Evolutionary conservation across 2,888 invertebrate genomes (phyloP).

Genomic region (Philaethria dido): DNA sequence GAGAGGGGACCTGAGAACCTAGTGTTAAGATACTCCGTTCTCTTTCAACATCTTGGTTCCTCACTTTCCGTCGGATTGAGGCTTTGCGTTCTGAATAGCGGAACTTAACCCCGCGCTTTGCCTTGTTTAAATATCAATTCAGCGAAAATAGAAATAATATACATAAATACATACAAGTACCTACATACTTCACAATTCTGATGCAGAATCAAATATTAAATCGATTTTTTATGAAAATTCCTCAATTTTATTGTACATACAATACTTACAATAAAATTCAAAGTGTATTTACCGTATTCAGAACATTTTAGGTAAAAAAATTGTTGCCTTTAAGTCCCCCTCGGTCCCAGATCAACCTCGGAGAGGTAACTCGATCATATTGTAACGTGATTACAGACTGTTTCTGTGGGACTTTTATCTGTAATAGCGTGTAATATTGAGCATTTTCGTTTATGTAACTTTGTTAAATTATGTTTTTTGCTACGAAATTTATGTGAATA

Average conservation of each 20-base stretch:
- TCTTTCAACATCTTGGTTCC: too few species aligned
- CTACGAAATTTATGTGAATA: background rate
- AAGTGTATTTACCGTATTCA: slow-evolving; percentile 21
- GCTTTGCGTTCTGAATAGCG: too few species aligned
- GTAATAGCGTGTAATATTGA: slow-evolving; percentile 65
- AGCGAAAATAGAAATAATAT: too few species aligned
- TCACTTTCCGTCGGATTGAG: too few species aligned
- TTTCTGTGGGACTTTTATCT: slow-evolving; percentile 69
- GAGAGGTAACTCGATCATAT: slow-evolving; percentile 75
- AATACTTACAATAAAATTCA: slow-evolving; percentile 6
- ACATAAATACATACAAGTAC: too few species aligned
- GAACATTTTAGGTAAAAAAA: slow-evolving; percentile 33
- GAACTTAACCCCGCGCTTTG: too few species aligned
- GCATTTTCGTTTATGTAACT: slow-evolving; percentile 30
- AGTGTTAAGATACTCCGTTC: too few species aligned
- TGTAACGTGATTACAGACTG: slow-evolving; percentile 73
- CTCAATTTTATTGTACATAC: background rate
- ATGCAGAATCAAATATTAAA: too few species aligned
- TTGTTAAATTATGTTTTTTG: slow-evolving; percentile 14
- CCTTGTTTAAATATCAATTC: too few species aligned
- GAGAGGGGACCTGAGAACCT: too few species aligned
- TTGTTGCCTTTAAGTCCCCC: slow-evolving; percentile 31
- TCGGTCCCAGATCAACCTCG: slow-evolving; percentile 60
- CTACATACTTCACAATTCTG: too few species aligned
- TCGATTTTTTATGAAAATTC: background rate